A percentile compares a stretch with the other conserved stretches of the same genome.
Evolutionary conservation across 2,797 vertebrate species (phyloP).

Genomic region (Cheirogaleus major): DNA sequence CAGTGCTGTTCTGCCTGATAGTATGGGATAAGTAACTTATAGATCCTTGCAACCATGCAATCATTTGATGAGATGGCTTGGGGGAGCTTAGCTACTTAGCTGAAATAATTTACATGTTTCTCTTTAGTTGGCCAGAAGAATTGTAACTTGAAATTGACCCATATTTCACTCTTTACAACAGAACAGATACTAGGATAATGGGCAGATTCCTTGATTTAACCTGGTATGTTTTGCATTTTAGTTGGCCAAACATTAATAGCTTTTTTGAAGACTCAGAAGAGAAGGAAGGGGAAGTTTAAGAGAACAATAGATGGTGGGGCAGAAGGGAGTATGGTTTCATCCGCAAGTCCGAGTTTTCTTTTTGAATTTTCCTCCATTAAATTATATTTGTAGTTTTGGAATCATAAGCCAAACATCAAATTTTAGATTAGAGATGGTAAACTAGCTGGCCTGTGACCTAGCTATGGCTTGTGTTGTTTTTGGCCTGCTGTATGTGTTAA

Average conservation of each 20-base stretch:
- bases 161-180: constrained; percentile 59
- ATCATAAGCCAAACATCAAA: constrained; percentile 8
- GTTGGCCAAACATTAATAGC: neutral
- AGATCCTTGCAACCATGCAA: constrained; percentile 5
- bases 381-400: constrained; percentile 30
- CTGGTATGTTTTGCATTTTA: neutral
- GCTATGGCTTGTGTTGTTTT: constrained; percentile 36
- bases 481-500: constrained; percentile 34
- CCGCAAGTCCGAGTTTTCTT: neutral
- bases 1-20: neutral
- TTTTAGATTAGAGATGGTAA: constrained; percentile 35
- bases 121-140: constrained; percentile 46
- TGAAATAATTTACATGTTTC: constrained; percentile 31
- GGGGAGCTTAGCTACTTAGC: neutral
- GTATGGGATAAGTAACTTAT: accelerated
- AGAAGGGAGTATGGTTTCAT: neutral
- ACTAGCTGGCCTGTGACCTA: neutral
- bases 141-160: constrained; percentile 49
- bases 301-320: neutral
- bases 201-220: neutral
- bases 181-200: constrained; percentile 37
- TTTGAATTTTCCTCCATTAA: neutral
- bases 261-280: neutral
- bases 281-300: neutral
- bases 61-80: constrained; percentile 59